Percentiles rank a stretch among this genome's conserved stretches.
Evolutionary conservation across 2,888 invertebrate species (phyloP).

Genomic region (Gasteruption jaculator): DNA sequence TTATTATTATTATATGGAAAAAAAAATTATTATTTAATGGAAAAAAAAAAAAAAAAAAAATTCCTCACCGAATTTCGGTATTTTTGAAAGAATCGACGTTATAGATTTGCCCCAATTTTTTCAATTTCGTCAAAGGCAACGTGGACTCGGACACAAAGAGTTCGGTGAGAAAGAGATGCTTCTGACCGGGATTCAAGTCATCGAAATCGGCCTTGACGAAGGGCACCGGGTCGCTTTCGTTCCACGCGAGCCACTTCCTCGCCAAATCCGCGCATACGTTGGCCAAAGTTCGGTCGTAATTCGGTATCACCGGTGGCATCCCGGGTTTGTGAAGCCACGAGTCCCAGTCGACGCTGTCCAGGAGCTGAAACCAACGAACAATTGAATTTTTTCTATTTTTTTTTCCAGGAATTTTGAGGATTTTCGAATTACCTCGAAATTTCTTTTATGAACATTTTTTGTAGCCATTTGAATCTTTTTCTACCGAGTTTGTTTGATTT

Average conservation of each 20-base stretch:
- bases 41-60: slow-evolving; percentile 2
- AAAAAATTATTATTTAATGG: too few species aligned
- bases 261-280: slow-evolving; percentile 60
- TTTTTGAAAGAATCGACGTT: slow-evolving; percentile 65
- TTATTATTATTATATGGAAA: neutral
- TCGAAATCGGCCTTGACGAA: slow-evolving; percentile 56
- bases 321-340: slow-evolving; percentile 78
- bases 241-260: slow-evolving; percentile 56
- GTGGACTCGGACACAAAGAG: slow-evolving; percentile 57
- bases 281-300: slow-evolving; percentile 68
- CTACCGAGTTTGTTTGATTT: too few species aligned
- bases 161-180: slow-evolving; percentile 65
- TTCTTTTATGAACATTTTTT: too few species aligned
- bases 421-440: too few species aligned
- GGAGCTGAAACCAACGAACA: slow-evolving; percentile 27
- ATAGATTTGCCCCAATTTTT: slow-evolving; percentile 63
- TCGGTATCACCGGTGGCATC: slow-evolving; percentile 83
- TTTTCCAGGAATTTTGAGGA: too few species aligned
- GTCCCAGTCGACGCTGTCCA: slow-evolving; percentile 69
- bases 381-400: too few species aligned
- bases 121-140: slow-evolving; percentile 57
- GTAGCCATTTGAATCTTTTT: too few species aligned
- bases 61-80: slow-evolving; percentile 63
- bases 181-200: slow-evolving; percentile 61
- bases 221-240: slow-evolving; percentile 45